Conservation (phyloP, 2,113 vertebrate species). For the Anguilla japonica region DNA sequence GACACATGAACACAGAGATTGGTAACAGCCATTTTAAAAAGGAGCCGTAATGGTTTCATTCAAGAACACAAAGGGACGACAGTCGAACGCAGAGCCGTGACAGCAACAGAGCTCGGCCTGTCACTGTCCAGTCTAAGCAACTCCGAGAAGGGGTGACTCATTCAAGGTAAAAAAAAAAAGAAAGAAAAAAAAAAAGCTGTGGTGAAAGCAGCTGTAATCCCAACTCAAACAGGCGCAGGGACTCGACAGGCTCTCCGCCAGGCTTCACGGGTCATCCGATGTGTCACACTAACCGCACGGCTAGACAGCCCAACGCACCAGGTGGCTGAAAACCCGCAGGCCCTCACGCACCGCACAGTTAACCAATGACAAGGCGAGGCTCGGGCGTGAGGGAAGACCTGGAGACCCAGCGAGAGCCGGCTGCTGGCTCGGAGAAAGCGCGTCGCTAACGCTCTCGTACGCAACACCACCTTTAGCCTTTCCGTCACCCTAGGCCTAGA, state of each 20-base stretch:
- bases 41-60: background rate
- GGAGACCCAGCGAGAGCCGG: background rate
- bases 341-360: too few species aligned
- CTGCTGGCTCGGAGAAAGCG: too few species aligned
- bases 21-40: background rate
- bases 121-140: background rate
- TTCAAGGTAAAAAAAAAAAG: background rate
- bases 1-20: background rate
- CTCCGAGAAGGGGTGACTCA: background rate
- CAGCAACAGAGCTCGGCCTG: background rate
- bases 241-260: background rate
- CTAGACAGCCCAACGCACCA: too few species aligned
- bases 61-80: background rate
- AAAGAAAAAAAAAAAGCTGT: background rate
- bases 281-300: background rate
- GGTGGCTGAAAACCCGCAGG: background rate
- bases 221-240: background rate
- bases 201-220: conserved; percentile 2
- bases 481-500: too few species aligned
- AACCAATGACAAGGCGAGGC: too few species aligned
- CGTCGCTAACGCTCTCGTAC: background rate
- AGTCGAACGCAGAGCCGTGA: background rate
- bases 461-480: too few species aligned
- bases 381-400: background rate
- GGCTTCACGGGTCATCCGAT: background rate